A percentile compares a stretch with the other conserved stretches of the same genome.
Evolutionary conservation across 2,888 invertebrate species (phyloP).

Genomic region (Eudemis profundana): DNA sequence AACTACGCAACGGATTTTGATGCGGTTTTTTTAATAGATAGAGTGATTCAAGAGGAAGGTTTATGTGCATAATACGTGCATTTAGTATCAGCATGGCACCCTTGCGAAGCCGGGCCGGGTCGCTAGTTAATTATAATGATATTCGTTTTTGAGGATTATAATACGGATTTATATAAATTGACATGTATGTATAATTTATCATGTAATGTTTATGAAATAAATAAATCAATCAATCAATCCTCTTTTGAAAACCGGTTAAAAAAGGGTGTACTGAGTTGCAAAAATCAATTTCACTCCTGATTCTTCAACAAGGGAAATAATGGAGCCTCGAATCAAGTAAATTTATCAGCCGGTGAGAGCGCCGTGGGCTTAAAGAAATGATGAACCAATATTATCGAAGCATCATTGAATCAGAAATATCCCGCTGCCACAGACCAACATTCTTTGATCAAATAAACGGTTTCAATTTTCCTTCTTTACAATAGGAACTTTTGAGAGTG

Average conservation of each 20-base stretch:
- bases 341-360: conserved; percentile 34
- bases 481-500: conserved; percentile 23
- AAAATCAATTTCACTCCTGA: conserved; percentile 37
- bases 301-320: conserved; percentile 34
- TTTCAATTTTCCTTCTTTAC: conserved; percentile 34
- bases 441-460: conserved; percentile 42
- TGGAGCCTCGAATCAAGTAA: conserved; percentile 32
- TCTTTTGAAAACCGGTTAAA: conserved; percentile 24
- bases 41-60: no score
- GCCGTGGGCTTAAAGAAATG: conserved; percentile 29
- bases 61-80: no score
- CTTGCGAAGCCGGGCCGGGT: no score
- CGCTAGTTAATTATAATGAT: no score
- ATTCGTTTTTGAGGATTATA: no score
- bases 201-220: no score
- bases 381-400: conserved; percentile 42
- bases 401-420: conserved; percentile 44
- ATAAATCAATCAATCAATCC: no score
- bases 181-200: no score
- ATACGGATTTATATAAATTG: no score
- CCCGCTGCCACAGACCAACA: conserved; percentile 31
- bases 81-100: no score
- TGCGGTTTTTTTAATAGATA: no score
- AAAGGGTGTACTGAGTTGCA: conserved; percentile 31
- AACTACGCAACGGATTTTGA: no score